Conservation (phyloP, 2,113 vertebrate species). For the Oncorhynchus gorbuscha region DNA sequence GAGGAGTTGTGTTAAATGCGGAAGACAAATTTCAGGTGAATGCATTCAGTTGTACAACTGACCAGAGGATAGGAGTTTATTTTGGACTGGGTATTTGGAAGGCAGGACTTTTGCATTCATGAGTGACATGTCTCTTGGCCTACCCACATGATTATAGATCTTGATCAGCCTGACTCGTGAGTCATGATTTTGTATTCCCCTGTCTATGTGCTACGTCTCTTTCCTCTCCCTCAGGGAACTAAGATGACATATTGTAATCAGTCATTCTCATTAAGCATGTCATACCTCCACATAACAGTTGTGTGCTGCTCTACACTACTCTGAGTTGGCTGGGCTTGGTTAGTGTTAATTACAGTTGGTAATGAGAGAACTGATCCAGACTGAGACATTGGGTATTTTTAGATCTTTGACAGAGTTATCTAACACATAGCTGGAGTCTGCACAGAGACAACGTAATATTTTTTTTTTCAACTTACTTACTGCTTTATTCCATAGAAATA, state of each 20-base stretch:
- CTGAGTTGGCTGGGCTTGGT: conserved; percentile 46
- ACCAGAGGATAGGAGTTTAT: no score
- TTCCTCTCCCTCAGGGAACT: conserved; percentile 31
- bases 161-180: conserved; percentile 13
- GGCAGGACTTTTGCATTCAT: not conserved
- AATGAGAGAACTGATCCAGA: conserved; percentile 71
- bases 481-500: not conserved
- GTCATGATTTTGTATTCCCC: not conserved
- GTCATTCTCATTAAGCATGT: conserved; percentile 54
- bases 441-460: no score
- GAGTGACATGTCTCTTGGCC: not conserved
- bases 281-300: conserved; percentile 62
- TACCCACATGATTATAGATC: not conserved
- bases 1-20: no score
- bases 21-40: no score
- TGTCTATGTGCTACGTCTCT: conserved; percentile 11
- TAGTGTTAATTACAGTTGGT: conserved; percentile 75
- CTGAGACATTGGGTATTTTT: conserved; percentile 72
- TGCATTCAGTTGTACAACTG: no score
- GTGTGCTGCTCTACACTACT: conserved; percentile 45
- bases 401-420: conserved; percentile 67
- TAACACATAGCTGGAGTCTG: conserved; percentile 41
- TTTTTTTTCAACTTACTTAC: no score
- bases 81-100: no score
- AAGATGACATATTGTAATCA: conserved; percentile 15